Evolutionary conservation across 35 echinoderm and acorn worm species (phyloP).

Genomic region (Stichopus chloronotus): DNA sequence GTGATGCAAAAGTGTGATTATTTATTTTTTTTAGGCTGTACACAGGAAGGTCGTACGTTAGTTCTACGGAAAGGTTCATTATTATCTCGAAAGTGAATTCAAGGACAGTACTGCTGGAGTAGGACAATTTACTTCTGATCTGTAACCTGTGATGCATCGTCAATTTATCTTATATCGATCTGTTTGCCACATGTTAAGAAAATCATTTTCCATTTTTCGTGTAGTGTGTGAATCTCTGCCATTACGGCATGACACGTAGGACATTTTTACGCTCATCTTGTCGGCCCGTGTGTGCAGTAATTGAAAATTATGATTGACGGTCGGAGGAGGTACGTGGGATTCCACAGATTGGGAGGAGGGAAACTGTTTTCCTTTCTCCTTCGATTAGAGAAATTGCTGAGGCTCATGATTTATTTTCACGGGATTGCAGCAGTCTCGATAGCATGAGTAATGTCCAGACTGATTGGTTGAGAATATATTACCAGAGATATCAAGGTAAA

Average conservation of each 20-base stretch:
- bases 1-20: too few species aligned
- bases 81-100: too few species aligned
- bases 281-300: not conserved
- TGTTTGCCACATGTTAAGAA: not conserved
- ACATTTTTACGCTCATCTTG: not conserved
- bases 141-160: not conserved
- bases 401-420: not conserved
- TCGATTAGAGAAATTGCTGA: not conserved
- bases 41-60: too few species aligned
- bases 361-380: not conserved
- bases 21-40: too few species aligned
- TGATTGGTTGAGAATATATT: too few species aligned
- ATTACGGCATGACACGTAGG: not conserved
- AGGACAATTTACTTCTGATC: not conserved
- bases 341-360: not conserved
- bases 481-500: too few species aligned
- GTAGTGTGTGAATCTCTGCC: not conserved
- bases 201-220: not conserved
- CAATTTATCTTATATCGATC: not conserved
- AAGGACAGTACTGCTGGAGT: too few species aligned
- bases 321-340: not conserved
- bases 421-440: not conserved
- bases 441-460: not conserved
- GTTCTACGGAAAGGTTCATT: too few species aligned
- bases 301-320: not conserved